Conservation (phyloP, 1,140 invertebrate genomes). For the Drosophila paulistorum region DNA sequence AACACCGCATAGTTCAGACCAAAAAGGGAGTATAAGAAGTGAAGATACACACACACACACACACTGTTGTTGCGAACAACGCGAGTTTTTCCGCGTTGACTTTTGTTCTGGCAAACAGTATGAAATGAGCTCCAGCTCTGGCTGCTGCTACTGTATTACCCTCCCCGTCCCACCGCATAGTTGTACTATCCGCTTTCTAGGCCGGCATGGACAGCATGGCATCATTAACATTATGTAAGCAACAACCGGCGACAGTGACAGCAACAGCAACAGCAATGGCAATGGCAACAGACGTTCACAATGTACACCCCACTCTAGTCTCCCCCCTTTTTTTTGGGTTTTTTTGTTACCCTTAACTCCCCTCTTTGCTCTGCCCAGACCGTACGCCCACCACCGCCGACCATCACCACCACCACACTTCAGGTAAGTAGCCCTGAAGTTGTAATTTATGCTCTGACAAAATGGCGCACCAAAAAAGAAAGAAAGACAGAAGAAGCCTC, state of each 20-base stretch:
- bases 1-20: not conserved
- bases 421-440: slow-evolving; percentile 64
- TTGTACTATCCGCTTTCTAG: slow-evolving; percentile 19
- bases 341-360: slow-evolving; percentile 10
- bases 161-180: not conserved
- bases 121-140: slow-evolving; percentile 57
- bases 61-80: slow-evolving; percentile 24
- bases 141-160: not conserved
- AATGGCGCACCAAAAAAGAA: slow-evolving; percentile 65
- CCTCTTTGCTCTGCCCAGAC: not conserved
- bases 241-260: slow-evolving; percentile 68
- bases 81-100: slow-evolving; percentile 42
- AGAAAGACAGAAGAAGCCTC: slow-evolving; percentile 36
- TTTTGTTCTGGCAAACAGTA: slow-evolving; percentile 72
- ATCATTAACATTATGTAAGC: slow-evolving; percentile 80
- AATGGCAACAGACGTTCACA: slow-evolving; percentile 36
- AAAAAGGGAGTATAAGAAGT: slow-evolving; percentile 24
- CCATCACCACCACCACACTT: slow-evolving; percentile 2
- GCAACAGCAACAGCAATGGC: slow-evolving; percentile 36
- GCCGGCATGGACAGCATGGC: slow-evolving; percentile 56
- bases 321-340: not conserved
- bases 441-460: slow-evolving; percentile 78
- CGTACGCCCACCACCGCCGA: slow-evolving; percentile 17
- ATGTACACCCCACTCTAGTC: not conserved
- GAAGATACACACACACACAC: slow-evolving; percentile 44